Conservation (phyloP, 2,888 invertebrate genomes). For the Tinea pellionella region DNA sequence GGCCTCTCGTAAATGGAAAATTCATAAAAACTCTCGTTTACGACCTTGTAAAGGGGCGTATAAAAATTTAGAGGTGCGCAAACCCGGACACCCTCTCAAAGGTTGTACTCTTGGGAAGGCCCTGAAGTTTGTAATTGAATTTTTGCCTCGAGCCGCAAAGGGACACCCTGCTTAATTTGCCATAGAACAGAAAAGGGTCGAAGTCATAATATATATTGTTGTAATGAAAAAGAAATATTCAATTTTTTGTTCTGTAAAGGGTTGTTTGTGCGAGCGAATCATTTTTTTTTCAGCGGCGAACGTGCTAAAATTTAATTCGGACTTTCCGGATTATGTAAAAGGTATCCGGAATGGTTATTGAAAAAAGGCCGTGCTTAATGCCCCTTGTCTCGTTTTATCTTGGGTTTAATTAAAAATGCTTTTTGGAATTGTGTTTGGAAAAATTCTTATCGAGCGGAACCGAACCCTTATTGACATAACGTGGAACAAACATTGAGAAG, state of each 20-base stretch:
- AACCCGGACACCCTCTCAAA: slow-evolving; percentile 45
- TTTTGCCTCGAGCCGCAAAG: slow-evolving; percentile 67
- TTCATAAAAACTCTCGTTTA: slow-evolving; percentile 63
- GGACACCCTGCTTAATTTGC: slow-evolving; percentile 64
- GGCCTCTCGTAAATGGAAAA: slow-evolving; percentile 54
- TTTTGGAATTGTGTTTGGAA: slow-evolving; percentile 1
- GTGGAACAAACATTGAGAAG: slow-evolving; percentile 5
- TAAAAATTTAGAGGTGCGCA: neutral
- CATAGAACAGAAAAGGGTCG: slow-evolving; percentile 44
- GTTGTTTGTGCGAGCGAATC: slow-evolving; percentile 36
- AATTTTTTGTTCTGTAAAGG: slow-evolving; percentile 49
- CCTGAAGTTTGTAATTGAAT: slow-evolving; percentile 67
- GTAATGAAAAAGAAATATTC: slow-evolving; percentile 70
- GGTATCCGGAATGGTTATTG: slow-evolving; percentile 22
- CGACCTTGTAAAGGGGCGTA: slow-evolving; percentile 62
- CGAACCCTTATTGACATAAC: slow-evolving; percentile 7
- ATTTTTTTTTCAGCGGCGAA: slow-evolving; percentile 44
- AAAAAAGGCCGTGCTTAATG: slow-evolving; percentile 14
- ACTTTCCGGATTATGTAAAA: slow-evolving; percentile 61
- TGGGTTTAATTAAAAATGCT: slow-evolving; percentile 12
- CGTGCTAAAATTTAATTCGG: slow-evolving; percentile 66
- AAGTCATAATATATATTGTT: slow-evolving; percentile 41
- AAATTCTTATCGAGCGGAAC: slow-evolving; percentile 1
- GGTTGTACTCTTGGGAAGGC: slow-evolving; percentile 55
- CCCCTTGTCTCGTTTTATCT: slow-evolving; percentile 13